Evolutionary conservation across 2,797 vertebrate species (phyloP).

Genomic region (Coccyzus lansbergi): DNA sequence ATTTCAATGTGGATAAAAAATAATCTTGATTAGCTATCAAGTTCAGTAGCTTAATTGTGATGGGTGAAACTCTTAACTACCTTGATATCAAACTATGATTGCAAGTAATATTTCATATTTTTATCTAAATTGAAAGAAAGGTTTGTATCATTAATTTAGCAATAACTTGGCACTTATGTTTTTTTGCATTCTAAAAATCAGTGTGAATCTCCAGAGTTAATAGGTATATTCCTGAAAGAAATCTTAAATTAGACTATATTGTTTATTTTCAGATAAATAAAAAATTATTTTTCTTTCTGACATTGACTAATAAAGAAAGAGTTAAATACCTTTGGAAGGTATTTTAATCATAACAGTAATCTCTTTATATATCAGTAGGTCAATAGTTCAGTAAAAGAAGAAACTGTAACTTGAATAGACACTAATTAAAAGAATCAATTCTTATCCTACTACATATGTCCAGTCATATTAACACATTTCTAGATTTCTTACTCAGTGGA

Average conservation of each 20-base stretch:
- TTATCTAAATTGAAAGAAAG: constrained; percentile 5
- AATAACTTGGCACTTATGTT: background rate
- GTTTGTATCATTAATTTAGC: background rate
- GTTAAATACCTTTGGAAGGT: constrained; percentile 73
- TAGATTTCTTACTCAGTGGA: constrained; percentile 90
- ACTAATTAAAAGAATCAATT: constrained; percentile 99
- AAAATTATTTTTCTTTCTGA: constrained; percentile 36
- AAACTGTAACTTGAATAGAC: constrained; percentile 85
- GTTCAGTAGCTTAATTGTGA: background rate
- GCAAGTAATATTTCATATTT: background rate
- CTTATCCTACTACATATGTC: constrained; percentile 94
- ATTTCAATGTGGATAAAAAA: background rate
- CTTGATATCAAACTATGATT: background rate
- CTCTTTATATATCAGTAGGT: constrained; percentile 78
- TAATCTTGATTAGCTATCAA: background rate
- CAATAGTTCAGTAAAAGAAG: constrained; percentile 82
- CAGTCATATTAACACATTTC: constrained; percentile 93
- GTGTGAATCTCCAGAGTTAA: constrained; percentile 21
- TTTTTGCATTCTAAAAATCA: constrained; percentile 31
- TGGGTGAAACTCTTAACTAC: background rate
- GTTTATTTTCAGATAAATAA: constrained; percentile 32
- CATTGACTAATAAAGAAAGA: constrained; percentile 62
- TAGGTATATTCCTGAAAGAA: background rate
- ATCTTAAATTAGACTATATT: constrained; percentile 6
- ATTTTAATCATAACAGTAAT: constrained; percentile 73